A percentile compares a stretch with the other conserved stretches of the same genome.
Evolutionary conservation across 2,888 invertebrate species (phyloP).

Genomic region (Torymus tubicola): DNA sequence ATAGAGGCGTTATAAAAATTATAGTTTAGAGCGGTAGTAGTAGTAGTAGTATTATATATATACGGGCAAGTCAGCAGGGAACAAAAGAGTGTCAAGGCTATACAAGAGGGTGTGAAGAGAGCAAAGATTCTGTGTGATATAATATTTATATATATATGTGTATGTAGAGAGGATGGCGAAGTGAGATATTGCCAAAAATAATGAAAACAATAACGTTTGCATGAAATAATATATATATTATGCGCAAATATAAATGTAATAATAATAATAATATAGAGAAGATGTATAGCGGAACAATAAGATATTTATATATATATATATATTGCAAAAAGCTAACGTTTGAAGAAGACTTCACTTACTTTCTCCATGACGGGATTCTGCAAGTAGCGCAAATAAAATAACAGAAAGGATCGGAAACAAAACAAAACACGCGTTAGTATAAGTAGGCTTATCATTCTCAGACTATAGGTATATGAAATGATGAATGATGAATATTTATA

Average conservation of each 20-base stretch:
- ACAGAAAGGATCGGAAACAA: constrained; percentile 76
- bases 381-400: constrained; percentile 77
- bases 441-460: constrained; percentile 58
- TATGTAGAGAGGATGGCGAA: neutral
- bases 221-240: constrained; percentile 6
- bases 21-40: neutral
- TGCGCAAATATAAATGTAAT: neutral
- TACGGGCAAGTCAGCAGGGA: constrained; percentile 24
- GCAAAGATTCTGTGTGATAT: neutral
- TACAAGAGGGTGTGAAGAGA: neutral
- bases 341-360: constrained; percentile 83
- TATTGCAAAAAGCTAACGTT: constrained; percentile 56
- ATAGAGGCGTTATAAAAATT: neutral
- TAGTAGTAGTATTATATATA: constrained; percentile 11
- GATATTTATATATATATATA: neutral
- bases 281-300: constrained; percentile 42
- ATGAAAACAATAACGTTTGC: constrained; percentile 39
- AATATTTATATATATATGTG: too few relatives aligned
- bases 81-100: constrained; percentile 39
- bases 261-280: constrained; percentile 9
- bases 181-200: constrained; percentile 21
- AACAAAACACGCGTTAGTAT: constrained; percentile 76
- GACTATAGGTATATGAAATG: constrained; percentile 48
- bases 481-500: constrained; percentile 52
- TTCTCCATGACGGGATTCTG: constrained; percentile 98